Percentiles rank a stretch among this genome's conserved stretches.
phyloP scores from a whole-genome alignment of 2,888 invertebrate species.

The Agapostemon virescens region DNA sequence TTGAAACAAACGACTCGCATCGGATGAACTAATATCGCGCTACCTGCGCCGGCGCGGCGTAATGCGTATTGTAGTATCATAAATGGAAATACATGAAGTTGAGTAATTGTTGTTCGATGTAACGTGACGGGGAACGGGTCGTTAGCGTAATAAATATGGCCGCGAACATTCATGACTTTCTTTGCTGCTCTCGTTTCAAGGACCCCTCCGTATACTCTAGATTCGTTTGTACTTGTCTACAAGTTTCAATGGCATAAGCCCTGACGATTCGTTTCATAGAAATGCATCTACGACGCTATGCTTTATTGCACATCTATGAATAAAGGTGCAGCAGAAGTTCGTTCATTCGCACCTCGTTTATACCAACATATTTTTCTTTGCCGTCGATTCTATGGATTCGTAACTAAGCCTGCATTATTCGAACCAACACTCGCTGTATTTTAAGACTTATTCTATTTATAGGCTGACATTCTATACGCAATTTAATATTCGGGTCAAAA shows the following conservation, averaged over 20 bases:
- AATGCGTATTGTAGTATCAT: background rate
- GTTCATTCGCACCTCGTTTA: background rate
- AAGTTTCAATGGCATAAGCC: background rate
- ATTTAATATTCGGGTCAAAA: too few relatives aligned
- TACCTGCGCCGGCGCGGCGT: background rate
- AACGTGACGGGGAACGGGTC: background rate
- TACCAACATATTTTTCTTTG: background rate
- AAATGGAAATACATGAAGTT: slow-evolving; percentile 5
- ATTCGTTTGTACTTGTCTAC: slow-evolving; percentile 2
- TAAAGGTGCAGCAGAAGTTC: background rate
- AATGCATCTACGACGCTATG: background rate
- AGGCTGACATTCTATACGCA: too few relatives aligned
- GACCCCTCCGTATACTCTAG: background rate
- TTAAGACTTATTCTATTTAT: too few relatives aligned
- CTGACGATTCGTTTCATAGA: background rate
- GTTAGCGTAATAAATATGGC: slow-evolving; percentile 21
- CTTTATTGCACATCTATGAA: background rate
- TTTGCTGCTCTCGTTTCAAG: slow-evolving; percentile 11
- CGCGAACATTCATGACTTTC: background rate
- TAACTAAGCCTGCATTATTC: background rate
- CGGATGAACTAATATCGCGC: background rate
- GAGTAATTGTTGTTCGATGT: slow-evolving; percentile 15
- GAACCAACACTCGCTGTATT: too few relatives aligned
- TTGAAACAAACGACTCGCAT: background rate
- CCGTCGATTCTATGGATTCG: background rate